These are phyloP conservation scores for Phenganax subtilis DNA, from an alignment of 92 coral and sea anemone genomes.

Conservation along the genomic window DNA sequence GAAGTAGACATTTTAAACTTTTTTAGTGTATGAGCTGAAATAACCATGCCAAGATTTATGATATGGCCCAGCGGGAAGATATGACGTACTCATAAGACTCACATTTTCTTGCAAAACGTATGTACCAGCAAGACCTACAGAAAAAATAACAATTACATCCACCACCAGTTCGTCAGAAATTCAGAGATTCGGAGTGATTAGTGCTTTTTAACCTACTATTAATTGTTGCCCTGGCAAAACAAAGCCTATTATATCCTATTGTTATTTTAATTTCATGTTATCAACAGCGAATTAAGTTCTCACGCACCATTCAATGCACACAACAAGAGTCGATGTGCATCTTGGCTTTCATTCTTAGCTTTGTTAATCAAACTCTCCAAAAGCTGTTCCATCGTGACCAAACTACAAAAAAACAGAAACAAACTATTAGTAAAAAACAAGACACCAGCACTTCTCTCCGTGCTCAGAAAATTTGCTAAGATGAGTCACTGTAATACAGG, in stretches of 20 bases:
- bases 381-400: constrained; percentile 87
- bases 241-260: too few relatives aligned
- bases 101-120: constrained; percentile 79
- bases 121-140: constrained; percentile 81
- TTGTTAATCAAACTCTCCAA: constrained; percentile 72
- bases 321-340: constrained; percentile 88
- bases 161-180: neutral
- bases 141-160: neutral
- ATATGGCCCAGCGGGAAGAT: too few relatives aligned
- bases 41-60: too few relatives aligned
- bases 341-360: constrained; percentile 89
- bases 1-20: neutral
- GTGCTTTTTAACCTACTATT: neutral
- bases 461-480: too few relatives aligned
- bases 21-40: neutral
- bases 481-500: too few relatives aligned
- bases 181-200: neutral
- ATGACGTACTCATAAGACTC: neutral
- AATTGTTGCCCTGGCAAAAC: too few relatives aligned
- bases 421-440: neutral
- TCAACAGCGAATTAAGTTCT: neutral
- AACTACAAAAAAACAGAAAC: constrained; percentile 39
- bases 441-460: too few relatives aligned
- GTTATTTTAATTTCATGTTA: neutral
- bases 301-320: constrained; percentile 86